Evolutionary conservation across 2,113 vertebrate genomes (phyloP).

Genomic region (Castor canadensis): DNA sequence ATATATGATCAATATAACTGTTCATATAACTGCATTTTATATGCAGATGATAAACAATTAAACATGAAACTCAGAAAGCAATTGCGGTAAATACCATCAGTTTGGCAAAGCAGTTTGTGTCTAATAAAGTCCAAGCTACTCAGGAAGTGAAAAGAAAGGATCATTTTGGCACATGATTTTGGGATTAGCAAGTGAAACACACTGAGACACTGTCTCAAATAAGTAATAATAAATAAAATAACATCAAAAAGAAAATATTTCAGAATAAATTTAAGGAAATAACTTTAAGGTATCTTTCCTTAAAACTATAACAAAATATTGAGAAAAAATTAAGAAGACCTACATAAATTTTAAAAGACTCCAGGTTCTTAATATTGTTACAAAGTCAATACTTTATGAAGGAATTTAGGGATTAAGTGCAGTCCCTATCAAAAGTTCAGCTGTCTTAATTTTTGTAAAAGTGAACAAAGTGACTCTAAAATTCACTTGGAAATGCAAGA

Average conservation of each 20-base stretch:
- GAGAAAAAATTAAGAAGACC: no score
- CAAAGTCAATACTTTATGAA: not conserved
- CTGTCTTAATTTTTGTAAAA: not conserved
- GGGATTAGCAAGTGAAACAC: not conserved
- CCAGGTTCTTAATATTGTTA: not conserved
- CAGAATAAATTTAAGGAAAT: not conserved
- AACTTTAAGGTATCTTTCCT: no score
- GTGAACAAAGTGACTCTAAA: not conserved
- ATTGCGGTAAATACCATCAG: not conserved
- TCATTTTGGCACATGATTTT: not conserved
- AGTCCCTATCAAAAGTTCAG: accelerated
- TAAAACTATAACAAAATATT: no score
- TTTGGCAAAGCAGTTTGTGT: not conserved
- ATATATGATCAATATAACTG: not conserved
- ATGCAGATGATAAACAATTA: not conserved
- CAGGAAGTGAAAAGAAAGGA: not conserved
- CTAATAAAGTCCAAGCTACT: not conserved
- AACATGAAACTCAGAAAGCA: not conserved
- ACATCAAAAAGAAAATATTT: not conserved
- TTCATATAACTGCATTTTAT: not conserved
- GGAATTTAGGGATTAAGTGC: not conserved
- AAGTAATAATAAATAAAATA: not conserved
- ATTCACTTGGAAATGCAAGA: not conserved
- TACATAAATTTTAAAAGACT: not conserved
- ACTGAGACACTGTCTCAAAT: not conserved